phyloP scores from a whole-genome alignment of 2,888 invertebrate species.

The Sarcophaga variegata region DNA sequence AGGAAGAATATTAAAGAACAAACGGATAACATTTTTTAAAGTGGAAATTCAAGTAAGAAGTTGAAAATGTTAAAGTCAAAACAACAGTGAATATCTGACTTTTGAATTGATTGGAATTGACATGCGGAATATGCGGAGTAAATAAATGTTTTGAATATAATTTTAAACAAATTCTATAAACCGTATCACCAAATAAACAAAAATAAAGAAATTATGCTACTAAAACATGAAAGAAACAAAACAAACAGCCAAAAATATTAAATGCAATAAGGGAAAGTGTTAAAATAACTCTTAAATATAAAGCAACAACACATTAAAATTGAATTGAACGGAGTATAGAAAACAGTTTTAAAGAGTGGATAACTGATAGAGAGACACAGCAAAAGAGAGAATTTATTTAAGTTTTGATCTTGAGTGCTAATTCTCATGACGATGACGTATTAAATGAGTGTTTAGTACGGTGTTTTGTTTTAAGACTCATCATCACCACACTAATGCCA shows the following conservation, averaged over 20 bases:
- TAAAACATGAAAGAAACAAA: not conserved
- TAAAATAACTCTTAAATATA: conserved; percentile 7
- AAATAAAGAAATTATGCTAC: not conserved
- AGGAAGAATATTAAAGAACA: not conserved
- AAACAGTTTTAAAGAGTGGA: not conserved
- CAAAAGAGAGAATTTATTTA: conserved; percentile 12
- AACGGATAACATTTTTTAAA: conserved; percentile 20
- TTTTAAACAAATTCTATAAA: conserved; percentile 25
- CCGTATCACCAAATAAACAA: conserved; percentile 4
- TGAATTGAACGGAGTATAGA: not conserved
- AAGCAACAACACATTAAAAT: conserved; percentile 10
- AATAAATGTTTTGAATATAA: not conserved
- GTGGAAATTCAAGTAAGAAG: conserved; percentile 51
- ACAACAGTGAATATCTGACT: conserved; percentile 60
- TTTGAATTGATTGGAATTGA: conserved; percentile 50
- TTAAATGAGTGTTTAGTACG: conserved; percentile 54
- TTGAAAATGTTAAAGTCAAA: conserved; percentile 57
- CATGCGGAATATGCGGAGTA: not conserved
- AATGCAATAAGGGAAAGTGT: conserved; percentile 18
- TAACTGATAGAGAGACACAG: conserved; percentile 23
- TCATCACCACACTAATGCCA: not conserved
- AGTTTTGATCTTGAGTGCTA: conserved; percentile 56
- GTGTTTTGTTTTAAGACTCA: conserved; percentile 38
- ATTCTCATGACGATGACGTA: conserved; percentile 56
- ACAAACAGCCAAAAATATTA: conserved; percentile 27